Evolutionary conservation across 2,797 vertebrate genomes (phyloP), one percentile per base, ranked within the genome.

Genomic region (Hoplostethus mediterraneus): DNA sequence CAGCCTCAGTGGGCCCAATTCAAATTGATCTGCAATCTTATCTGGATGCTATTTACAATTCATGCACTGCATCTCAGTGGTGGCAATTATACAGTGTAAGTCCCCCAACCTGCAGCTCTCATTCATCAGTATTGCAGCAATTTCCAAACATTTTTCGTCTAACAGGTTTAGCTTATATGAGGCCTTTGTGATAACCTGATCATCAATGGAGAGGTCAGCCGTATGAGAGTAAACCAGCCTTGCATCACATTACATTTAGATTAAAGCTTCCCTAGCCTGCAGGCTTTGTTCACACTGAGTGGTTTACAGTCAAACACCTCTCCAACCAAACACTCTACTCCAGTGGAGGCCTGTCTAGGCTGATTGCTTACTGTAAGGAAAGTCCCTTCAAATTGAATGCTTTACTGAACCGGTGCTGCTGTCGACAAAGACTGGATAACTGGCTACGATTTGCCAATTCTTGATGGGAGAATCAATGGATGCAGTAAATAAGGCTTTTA

Each of bases 401-500:
- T 89, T 89, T 83, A 89, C 79, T 87, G 86, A 86, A 73, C 82
- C 59, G 31, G 66, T 61, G 57, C 58, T 52, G 75, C 76, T 70
- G 69, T 84, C 80, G 65, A 73, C 72, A 73, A 81, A 67, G 76
- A 73, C 77, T 47, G 69, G 81, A 79, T 86, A 89, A 73, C 3
- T 14, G 77, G 69, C 52, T 51, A 4, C 61, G 69, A 74, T 75
- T 67, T 85, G 89, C 88, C 90, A 91, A 69, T 88, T 90, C 84
- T 86, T 82, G 84, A 84, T 80, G 77, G 85, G 55, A 73, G 77
- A 88, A 93, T 93, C 89, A 84, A 94, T 94, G 82, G 74, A 73
- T 53, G 86, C 82, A 80, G 85, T 90, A 92, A 92, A 90, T 90
- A 91, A 89, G 78, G 82, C 88, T 93, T 90, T 90, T 86, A 83